Evolutionary conservation across 2,888 invertebrate species (phyloP).

Genomic region (Xestia sexstrigata): DNA sequence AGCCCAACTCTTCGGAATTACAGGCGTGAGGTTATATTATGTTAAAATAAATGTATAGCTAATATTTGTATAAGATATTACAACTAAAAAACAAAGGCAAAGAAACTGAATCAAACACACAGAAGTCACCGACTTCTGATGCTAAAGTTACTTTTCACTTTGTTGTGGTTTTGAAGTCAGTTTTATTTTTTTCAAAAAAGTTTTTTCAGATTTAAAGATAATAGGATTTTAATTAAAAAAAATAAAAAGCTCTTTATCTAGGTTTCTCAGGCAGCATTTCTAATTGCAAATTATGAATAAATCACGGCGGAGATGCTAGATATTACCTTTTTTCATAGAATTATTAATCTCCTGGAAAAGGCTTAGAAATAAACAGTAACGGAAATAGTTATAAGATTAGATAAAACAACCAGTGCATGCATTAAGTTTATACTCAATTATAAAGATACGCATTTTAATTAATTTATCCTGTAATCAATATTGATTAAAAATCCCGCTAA

Average conservation of each 20-base stretch:
- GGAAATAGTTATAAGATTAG: slow-evolving; percentile 51
- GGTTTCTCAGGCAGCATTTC: neutral
- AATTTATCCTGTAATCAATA: slow-evolving; percentile 26
- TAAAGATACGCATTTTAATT: slow-evolving; percentile 13
- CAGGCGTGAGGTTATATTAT: too few relatives aligned
- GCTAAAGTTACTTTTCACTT: too few relatives aligned
- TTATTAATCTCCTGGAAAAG: slow-evolving; percentile 17
- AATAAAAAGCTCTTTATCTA: neutral
- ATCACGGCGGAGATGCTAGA: neutral
- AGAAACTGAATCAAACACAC: too few relatives aligned
- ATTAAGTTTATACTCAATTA: slow-evolving; percentile 17
- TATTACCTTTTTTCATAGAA: slow-evolving; percentile 1
- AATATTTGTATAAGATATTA: too few relatives aligned
- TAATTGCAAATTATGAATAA: neutral
- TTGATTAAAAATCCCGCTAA: slow-evolving; percentile 20
- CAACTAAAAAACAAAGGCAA: too few relatives aligned
- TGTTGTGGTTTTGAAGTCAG: too few relatives aligned
- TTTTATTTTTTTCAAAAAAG: too few relatives aligned
- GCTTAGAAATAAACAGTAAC: slow-evolving; percentile 38
- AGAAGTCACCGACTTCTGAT: too few relatives aligned
- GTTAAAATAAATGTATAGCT: too few relatives aligned
- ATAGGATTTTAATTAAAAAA: too few relatives aligned
- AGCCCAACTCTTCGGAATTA: too few relatives aligned
- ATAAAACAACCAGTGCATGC: slow-evolving; percentile 26
- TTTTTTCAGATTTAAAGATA: too few relatives aligned